Evolutionary conservation across 2,888 invertebrate species (phyloP), one percentile per base, ranked within the genome.

Genomic region (Agrochola litura): DNA sequence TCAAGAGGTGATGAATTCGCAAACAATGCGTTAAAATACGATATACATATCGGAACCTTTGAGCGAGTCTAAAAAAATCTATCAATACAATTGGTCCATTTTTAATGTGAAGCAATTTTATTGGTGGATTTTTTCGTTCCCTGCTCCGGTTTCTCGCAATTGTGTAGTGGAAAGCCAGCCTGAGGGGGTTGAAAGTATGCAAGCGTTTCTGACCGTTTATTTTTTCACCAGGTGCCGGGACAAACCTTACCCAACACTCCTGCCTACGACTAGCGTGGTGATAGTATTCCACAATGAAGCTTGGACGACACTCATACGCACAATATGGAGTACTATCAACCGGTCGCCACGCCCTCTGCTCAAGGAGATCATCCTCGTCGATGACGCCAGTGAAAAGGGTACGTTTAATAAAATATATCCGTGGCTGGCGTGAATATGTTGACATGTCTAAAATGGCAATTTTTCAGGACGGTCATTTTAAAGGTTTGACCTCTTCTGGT

Each of bases 271-370:
- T 41, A 99, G 99, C 91, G 99, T 99, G 90, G 99, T 99, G 82
- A 99, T 99, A 91, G 99, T 99, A 73, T 99, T 99, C 96, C 99
- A 99, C 97, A 99, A 99, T 95, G 99, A 99, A 95, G 99, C 99
- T 0, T 99, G 99, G 99, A 98, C 99, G 64, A 99, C 99, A 0
- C 97, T 99, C 37, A 97, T 99, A 82, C 97, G 99, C 71, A 99
- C 99, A 0, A 99, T 99, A 58, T 99, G 99, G 98, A 99, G 99
- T 93, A 99, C 99, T 52, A 99, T 99, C 89, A 99, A 99, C 95
- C 97, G 99, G 75, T 99, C 99, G 1, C 99, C 99, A 8, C 97
- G 97, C 79, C 97, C 98, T 2, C 96, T 99, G 74, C 97, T 99
- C 73, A 98, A 98, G 91, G 99, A 99, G 96, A 98, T 99, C 90